Base-by-base conservation (phyloP, 2,797 vertebrate species). In the Pseudochromis fuscus region DNA sequence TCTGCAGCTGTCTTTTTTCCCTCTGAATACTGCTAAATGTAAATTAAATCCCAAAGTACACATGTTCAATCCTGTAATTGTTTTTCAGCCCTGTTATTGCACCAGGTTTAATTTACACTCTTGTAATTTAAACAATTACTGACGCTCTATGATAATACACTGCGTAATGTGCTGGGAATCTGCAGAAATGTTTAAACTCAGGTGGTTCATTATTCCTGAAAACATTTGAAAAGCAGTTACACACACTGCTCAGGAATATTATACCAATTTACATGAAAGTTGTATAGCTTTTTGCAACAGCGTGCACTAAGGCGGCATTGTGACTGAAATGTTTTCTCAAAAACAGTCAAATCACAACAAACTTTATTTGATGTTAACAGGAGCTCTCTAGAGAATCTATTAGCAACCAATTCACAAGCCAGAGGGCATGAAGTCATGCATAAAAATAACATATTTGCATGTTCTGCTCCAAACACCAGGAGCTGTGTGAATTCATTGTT, bases 381-480 rank as follows among this genome's bases (percentile, higher is more conserved):
- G 58, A 70, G 53, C 37, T 82, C 61, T 71, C 72, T 33, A 40
- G 66, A 77, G 84, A 72, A 80, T 73, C 33, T 68, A 61, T 74
- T 80, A 78, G 71, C 40, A 75, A 48, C 64, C 24, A 33, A 68
- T 66, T 78, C 59, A 64, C 33, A 75, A 58, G 55, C 81, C 63
- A 59, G 45, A 72, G 67, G 82, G 71, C 38, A 71, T 66, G 11
- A 73, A 66, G 67, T 40, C 1, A 48, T 55, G 68, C 73, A 81
- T 74, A 65, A 59, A 72, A 79, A 82, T 48, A 62, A 84, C 59
- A 75, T 60, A 65, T 75, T 76, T 62, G 61, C 51, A 74, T 77
- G 57, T 68, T 79, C 46, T 35, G 44, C 38, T 79, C 13, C 18
- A 51, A 46, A 58, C 33, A 60, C 37, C 57, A 44, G 23, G 19